Evolutionary conservation across 1,140 invertebrate species (phyloP).

Genomic region (Drosophila erecta): DNA sequence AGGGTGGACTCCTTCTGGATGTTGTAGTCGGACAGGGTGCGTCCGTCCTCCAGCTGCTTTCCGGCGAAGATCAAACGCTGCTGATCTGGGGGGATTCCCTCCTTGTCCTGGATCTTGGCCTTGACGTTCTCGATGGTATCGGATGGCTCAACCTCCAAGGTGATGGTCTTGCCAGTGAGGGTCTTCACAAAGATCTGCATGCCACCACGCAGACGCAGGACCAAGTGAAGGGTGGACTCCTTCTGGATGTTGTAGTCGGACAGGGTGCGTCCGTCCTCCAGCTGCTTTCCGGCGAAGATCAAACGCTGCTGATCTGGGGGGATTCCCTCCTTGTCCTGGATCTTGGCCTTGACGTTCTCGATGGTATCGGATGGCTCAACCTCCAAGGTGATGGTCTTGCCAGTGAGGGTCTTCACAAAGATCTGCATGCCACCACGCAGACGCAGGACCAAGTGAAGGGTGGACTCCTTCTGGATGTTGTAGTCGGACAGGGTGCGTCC

Average conservation of each 20-base stretch:
- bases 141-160: slow-evolving; percentile 91
- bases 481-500: slow-evolving; percentile 43
- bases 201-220: slow-evolving; percentile 88
- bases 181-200: slow-evolving; percentile 86
- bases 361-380: slow-evolving; percentile 92
- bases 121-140: slow-evolving; percentile 94
- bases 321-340: slow-evolving; percentile 90
- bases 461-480: slow-evolving; percentile 93
- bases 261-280: slow-evolving; percentile 92
- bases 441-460: slow-evolving; percentile 90
- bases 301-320: slow-evolving; percentile 90
- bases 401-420: slow-evolving; percentile 92
- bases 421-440: slow-evolving; percentile 91
- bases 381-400: slow-evolving; percentile 93
- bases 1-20: neutral
- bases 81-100: slow-evolving; percentile 1
- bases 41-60: neutral
- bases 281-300: slow-evolving; percentile 91
- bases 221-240: slow-evolving; percentile 95
- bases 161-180: slow-evolving; percentile 93
- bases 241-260: slow-evolving; percentile 91
- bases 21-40: neutral
- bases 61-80: neutral
- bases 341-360: slow-evolving; percentile 93
- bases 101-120: slow-evolving; percentile 89